Conservation (phyloP, 1,140 invertebrate genomes). For the Brachionus asplanchnoidis region DNA sequence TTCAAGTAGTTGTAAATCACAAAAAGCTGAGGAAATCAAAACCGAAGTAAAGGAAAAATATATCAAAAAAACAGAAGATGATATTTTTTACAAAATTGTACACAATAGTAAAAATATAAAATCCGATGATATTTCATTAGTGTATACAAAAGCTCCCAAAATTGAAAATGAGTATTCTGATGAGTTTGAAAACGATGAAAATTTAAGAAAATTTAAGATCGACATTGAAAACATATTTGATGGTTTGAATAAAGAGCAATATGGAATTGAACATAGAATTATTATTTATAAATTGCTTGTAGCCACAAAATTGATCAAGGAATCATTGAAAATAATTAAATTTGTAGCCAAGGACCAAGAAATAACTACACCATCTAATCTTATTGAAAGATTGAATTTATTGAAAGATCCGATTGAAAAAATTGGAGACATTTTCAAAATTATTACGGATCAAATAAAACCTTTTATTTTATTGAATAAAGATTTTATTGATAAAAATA, state of each 20-base stretch:
- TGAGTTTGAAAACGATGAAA: not conserved
- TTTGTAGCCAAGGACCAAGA: not conserved
- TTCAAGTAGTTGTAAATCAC: not conserved
- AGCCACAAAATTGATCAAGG: not conserved
- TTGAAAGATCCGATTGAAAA: not conserved
- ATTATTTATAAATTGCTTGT: not conserved
- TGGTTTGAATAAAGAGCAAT: not conserved
- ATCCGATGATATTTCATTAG: not conserved
- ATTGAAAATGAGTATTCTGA: not conserved
- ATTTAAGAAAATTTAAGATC: not conserved
- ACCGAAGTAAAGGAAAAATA: not conserved
- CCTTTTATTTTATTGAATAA: not conserved
- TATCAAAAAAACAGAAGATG: not conserved
- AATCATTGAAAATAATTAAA: not conserved
- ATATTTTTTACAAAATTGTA: not conserved
- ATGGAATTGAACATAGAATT: not conserved
- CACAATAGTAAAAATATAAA: not conserved
- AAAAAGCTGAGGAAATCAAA: not conserved
- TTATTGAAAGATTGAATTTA: no score
- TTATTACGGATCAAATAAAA: not conserved
- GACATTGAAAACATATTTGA: not conserved
- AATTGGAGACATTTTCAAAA: not conserved
- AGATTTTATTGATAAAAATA: not conserved
- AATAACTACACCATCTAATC: not conserved
- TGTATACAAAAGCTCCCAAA: not conserved